A percentile compares a stretch with the other conserved stretches of the same genome.
Evolutionary conservation across 2,113 vertebrate genomes (phyloP).

Genomic region (Terrapene triunguis): DNA sequence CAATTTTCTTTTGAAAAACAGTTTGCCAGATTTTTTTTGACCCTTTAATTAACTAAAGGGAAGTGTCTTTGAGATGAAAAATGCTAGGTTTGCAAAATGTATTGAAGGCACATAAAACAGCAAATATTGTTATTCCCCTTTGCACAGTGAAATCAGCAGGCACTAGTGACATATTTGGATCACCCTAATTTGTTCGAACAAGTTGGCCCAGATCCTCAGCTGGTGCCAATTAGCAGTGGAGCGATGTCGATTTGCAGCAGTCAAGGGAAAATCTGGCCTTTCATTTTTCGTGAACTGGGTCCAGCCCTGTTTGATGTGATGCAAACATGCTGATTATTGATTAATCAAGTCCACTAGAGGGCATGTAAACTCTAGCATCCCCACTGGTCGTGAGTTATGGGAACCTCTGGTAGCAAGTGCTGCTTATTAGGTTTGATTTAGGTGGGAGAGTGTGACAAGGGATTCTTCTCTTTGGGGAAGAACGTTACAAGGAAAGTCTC

Average conservation of each 20-base stretch:
- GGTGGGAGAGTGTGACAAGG: not conserved
- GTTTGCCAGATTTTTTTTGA: slow-evolving; percentile 5
- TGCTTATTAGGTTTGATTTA: not conserved
- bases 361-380: slow-evolving; percentile 51
- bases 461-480: not conserved
- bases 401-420: not conserved
- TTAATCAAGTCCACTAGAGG: slow-evolving; percentile 69
- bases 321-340: not conserved
- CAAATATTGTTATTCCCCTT: slow-evolving; percentile 60
- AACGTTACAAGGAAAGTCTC: not conserved
- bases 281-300: not conserved
- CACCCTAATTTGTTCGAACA: slow-evolving; percentile 65
- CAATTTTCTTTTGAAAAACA: slow-evolving; percentile 3
- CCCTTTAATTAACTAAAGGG: not conserved
- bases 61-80: not conserved
- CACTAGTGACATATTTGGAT: slow-evolving; percentile 59
- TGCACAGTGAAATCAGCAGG: slow-evolving; percentile 63
- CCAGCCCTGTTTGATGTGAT: not conserved
- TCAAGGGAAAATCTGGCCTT: not conserved
- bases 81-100: not conserved
- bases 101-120: not conserved
- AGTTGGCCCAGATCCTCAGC: slow-evolving; percentile 59
- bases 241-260: not conserved
- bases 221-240: slow-evolving; percentile 19
- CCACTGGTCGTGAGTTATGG: not conserved